These are phyloP conservation scores for Halisarca cf. caerulea DNA, from an alignment of 37 sponge, comb jelly and placozoan genomes.

Conservation along the genomic window DNA sequence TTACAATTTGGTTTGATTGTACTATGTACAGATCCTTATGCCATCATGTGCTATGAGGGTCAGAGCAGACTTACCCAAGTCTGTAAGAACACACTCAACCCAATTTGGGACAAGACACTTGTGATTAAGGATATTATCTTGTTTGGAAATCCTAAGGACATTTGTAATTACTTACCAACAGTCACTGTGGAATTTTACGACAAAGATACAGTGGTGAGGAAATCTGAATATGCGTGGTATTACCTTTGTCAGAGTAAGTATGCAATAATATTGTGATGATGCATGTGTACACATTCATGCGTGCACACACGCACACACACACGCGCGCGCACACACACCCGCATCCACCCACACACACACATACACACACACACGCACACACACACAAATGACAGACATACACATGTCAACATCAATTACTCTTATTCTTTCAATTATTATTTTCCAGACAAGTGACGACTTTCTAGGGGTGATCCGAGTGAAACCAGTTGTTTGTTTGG, in stretches of 20 bases:
- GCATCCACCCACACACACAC: background rate
- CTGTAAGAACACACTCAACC: constrained; percentile 83
- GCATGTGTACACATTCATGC: too few relatives aligned
- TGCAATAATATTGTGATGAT: too few relatives aligned
- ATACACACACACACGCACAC: too few relatives aligned
- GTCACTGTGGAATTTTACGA: constrained; percentile 90
- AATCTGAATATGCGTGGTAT: too few relatives aligned
- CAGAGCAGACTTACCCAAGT: constrained; percentile 65
- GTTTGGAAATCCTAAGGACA: constrained; percentile 76
- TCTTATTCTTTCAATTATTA: too few relatives aligned
- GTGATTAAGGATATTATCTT: constrained; percentile 78
- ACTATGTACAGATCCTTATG: constrained; percentile 79
- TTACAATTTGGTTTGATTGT: too few relatives aligned
- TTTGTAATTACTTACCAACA: constrained; percentile 66
- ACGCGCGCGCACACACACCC: background rate
- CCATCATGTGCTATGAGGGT: constrained; percentile 68
- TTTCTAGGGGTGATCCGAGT: constrained; percentile 69
- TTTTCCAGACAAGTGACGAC: constrained; percentile 83
- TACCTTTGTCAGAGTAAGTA: too few relatives aligned
- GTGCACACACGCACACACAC: too few relatives aligned
- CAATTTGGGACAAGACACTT: constrained; percentile 97
- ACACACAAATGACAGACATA: too few relatives aligned
- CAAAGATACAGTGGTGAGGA: constrained; percentile 88
- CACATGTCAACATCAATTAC: too few relatives aligned
- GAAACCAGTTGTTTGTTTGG: constrained; percentile 62